Base-by-base conservation (phyloP, 2,113 vertebrate genomes). In the Eolophus roseicapilla region DNA sequence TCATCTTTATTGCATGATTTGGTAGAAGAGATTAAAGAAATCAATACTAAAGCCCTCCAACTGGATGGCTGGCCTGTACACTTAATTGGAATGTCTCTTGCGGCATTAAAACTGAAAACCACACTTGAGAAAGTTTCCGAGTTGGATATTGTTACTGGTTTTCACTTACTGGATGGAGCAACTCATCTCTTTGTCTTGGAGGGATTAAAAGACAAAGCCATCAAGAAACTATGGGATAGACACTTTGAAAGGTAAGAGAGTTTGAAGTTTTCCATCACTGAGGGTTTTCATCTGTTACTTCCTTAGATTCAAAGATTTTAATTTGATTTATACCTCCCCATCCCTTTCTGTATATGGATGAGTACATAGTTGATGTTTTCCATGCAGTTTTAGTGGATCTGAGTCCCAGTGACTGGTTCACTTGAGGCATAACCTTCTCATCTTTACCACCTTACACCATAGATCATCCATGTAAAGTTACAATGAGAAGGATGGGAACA, bases 151-250 rank as follows among this genome's bases (percentile, higher is more conserved):
- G 93, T 99, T 83, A 98, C 98, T 4, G 98, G 99, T 62, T 98
- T 99, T 96, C 98, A 99, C 35, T 65, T 99, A 75, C 37, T 97
- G 76, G 98, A 99, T 46, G 98, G 98, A 59, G 86, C 37, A 87
- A 82, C 89, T 29, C 98, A 99, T 95, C 95, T 99, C 57, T 97
- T 99, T 77, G 78, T 99, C 67, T 95, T 99, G 50, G 99, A 99
- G 95, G 99, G 99, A 64, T 87, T 99, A 85, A 98, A 97, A 50
- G 91, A 97, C n/a, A 95, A 95, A 82, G 98, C 98, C 67, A 91
- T 99, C 67, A 97, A 53, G 96, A 96, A 29, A 76, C 96, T 99
- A 13, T 98, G 98, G 98, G 97, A 98, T 21, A 95, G 85, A 24
- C 83, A 97, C 39, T 97, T 97, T 33, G 82, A 92, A 77, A 93